Conservation (phyloP, 2,797 vertebrate species). For the Pseudotriccus pelzelni region DNA sequence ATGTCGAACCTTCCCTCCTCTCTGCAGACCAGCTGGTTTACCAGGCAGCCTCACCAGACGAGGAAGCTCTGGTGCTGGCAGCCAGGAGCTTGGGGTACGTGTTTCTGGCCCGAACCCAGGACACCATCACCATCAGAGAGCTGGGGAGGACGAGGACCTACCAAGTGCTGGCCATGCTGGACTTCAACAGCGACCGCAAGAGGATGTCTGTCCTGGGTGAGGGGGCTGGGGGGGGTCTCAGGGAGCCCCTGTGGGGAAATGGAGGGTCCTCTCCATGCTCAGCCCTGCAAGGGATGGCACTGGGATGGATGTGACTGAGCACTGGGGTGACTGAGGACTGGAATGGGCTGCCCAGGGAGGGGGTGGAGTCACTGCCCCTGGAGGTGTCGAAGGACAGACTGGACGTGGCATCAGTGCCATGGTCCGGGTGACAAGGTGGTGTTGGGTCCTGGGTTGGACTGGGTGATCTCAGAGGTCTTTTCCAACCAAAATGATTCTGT, state of each 20-base stretch:
- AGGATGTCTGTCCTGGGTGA: conserved; percentile 95
- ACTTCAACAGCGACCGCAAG: conserved; percentile 92
- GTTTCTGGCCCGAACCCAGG: conserved; percentile 87
- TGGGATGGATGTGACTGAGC: background rate
- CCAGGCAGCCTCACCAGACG: conserved; percentile 92
- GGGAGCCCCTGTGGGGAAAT: too few species aligned
- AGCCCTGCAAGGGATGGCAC: background rate
- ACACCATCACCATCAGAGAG: conserved; percentile 85
- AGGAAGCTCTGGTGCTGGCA: conserved; percentile 87
- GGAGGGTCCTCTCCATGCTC: rapidly evolving
- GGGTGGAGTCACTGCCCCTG: background rate
- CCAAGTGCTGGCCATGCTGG: conserved; percentile 87
- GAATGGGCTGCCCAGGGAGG: background rate
- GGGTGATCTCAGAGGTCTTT: background rate
- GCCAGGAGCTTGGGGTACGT: conserved; percentile 88
- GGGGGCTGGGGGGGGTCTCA: background rate
- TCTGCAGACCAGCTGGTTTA: conserved; percentile 83
- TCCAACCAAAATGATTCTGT: background rate
- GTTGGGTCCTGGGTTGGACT: background rate
- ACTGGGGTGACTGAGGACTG: background rate
- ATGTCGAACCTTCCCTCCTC: background rate
- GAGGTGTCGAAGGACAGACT: background rate
- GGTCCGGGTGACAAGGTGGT: too few species aligned
- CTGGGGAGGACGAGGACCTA: conserved; percentile 83
- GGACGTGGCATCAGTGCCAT: background rate